A percentile compares a stretch with the other conserved stretches of the same genome.
phyloP scores from a whole-genome alignment of 2,797 vertebrate species.

The Threskiornis aethiopicus region DNA sequence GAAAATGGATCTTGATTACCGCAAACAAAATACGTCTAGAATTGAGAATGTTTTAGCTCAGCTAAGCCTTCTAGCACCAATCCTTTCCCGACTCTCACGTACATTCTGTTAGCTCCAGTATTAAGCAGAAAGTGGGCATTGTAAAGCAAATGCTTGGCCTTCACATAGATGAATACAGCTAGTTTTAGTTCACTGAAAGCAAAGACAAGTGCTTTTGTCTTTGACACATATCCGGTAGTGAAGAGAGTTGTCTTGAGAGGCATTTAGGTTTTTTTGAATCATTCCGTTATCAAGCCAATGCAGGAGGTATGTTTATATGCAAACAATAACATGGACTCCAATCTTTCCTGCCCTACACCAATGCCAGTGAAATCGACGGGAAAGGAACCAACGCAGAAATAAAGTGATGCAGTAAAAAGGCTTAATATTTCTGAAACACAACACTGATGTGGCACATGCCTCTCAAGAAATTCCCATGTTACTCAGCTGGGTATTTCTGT shows the following conservation, averaged over 20 bases:
- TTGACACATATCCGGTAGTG: not conserved
- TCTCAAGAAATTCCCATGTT: not conserved
- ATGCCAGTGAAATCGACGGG: not conserved
- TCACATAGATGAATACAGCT: accelerated
- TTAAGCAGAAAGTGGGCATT: accelerated
- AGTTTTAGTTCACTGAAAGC: not conserved
- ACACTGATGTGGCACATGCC: accelerated
- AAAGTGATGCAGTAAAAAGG: not conserved
- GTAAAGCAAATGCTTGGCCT: not conserved
- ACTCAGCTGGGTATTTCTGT: not conserved
- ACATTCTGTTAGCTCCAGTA: accelerated
- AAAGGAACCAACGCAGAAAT: not conserved
- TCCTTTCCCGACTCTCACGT: accelerated
- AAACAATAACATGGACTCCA: accelerated
- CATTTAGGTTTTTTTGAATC: not conserved
- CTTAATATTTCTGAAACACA: not conserved
- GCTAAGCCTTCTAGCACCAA: not conserved
- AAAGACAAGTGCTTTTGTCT: not conserved
- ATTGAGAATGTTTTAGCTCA: not conserved
- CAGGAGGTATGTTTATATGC: accelerated
- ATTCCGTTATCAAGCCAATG: not conserved
- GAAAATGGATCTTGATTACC: not conserved
- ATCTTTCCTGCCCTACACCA: not conserved
- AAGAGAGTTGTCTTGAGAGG: not conserved
- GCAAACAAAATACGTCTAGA: not conserved